A percentile compares a stretch with the other conserved stretches of the same genome.
Conservation (phyloP, 2,113 vertebrate species). For the Formicarius rufipectus region DNA sequence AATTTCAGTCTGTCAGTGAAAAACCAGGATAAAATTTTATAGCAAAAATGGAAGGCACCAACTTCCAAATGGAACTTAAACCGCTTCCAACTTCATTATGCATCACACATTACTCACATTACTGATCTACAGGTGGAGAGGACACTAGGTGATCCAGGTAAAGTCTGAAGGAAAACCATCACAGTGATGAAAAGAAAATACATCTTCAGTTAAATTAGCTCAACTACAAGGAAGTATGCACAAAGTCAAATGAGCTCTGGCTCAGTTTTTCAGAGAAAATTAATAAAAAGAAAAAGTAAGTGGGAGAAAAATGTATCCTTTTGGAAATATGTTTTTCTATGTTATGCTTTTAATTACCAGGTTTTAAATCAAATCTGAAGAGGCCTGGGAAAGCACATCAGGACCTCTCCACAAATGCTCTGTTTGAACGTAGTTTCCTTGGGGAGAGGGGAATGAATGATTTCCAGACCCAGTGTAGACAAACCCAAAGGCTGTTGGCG, state of each 20-base stretch:
- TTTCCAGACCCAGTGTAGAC: background rate
- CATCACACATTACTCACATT: background rate
- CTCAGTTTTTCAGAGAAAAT: conserved; percentile 12
- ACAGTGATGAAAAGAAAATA: background rate
- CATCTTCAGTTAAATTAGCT: background rate
- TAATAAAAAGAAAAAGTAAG: background rate
- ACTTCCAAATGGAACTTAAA: background rate
- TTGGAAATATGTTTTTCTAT: background rate
- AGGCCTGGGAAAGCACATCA: background rate
- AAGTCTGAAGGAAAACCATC: background rate
- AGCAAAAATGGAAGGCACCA: background rate
- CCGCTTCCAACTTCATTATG: background rate
- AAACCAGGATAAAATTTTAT: background rate
- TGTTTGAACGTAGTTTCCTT: background rate
- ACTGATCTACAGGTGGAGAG: background rate
- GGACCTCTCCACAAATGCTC: background rate
- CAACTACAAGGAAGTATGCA: background rate
- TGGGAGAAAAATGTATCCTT: background rate
- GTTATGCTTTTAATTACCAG: conserved; percentile 13
- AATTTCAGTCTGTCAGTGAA: background rate
- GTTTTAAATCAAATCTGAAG: background rate
- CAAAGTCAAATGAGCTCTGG: background rate
- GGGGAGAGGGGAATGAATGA: background rate
- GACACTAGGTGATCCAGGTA: background rate
- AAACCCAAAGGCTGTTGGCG: background rate